Conservation (phyloP, 2,113 vertebrate species). For the Rousettus leschenaultii region DNA sequence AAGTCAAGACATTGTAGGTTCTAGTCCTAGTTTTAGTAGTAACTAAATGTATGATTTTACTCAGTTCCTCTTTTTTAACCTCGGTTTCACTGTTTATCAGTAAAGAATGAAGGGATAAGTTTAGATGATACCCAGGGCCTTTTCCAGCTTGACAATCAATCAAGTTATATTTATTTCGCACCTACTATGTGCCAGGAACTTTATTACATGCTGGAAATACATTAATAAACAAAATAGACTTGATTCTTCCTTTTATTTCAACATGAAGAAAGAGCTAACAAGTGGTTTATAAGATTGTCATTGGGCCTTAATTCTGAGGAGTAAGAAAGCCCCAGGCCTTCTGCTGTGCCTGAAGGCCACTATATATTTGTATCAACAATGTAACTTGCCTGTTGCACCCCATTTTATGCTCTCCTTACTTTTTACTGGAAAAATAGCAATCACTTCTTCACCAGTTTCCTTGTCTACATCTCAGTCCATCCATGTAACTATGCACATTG, state of each 20-base stretch:
- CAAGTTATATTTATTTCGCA: slow-evolving; percentile 13
- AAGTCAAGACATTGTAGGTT: not conserved
- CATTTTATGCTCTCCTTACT: not conserved
- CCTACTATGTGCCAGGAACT: not conserved
- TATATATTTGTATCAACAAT: not conserved
- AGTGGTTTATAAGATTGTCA: not conserved
- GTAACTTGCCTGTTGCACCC: not conserved
- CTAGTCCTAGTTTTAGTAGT: slow-evolving; percentile 5
- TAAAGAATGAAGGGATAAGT: not conserved
- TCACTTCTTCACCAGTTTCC: not conserved
- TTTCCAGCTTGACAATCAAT: slow-evolving; percentile 2
- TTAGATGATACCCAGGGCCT: not conserved
- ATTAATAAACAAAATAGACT: slow-evolving; percentile 1
- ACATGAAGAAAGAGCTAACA: not conserved
- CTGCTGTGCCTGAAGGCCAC: not conserved
- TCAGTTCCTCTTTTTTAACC: not conserved
- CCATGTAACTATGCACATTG: not conserved
- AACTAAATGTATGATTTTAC: not conserved
- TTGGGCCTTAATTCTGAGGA: not conserved
- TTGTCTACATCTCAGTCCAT: not conserved
- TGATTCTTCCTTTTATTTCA: not conserved
- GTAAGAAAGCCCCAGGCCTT: not conserved
- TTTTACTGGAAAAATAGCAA: not conserved
- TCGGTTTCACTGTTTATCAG: not conserved
- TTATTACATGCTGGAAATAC: slow-evolving; percentile 11